These are phyloP conservation scores for Ennomos fuscantarius DNA, from an alignment of 2,888 invertebrate genomes.

Conservation along the genomic window DNA sequence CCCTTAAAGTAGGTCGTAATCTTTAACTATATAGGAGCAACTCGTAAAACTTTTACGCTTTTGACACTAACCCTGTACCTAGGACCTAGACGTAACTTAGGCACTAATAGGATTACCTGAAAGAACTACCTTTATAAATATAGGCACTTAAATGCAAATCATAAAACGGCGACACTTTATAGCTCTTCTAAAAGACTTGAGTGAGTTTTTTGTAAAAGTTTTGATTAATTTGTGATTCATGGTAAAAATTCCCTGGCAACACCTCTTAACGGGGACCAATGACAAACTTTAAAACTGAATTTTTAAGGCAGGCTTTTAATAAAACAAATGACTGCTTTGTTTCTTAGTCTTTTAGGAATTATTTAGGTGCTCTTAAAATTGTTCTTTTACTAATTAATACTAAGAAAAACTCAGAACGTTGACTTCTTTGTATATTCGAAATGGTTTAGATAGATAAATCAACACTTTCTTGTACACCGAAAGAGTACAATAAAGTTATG, in stretches of 20 bases:
- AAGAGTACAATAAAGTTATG: no score
- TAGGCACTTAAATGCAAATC: conserved; percentile 26
- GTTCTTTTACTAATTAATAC: no score
- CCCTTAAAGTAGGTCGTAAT: conserved; percentile 12
- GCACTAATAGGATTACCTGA: conserved; percentile 29
- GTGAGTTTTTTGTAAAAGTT: conserved; percentile 1
- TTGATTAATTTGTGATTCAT: conserved; percentile 3
- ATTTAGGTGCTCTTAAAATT: no score
- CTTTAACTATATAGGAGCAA: conserved; percentile 15
- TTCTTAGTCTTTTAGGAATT: no score
- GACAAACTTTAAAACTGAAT: no score
- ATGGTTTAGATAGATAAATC: no score
- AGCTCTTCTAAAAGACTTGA: conserved; percentile 1
- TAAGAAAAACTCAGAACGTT: no score
- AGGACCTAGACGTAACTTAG: conserved; percentile 21
- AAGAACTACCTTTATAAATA: conserved; percentile 25
- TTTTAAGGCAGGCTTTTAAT: no score
- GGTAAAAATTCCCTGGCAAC: not conserved
- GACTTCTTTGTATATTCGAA: no score
- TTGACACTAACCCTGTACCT: conserved; percentile 22
- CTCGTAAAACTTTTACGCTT: conserved; percentile 36
- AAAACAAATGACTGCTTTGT: no score
- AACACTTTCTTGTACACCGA: no score
- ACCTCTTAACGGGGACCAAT: no score
- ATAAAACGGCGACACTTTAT: conserved; percentile 26